These are phyloP conservation scores for Parazoanthus swiftii DNA, from an alignment of 92 coral and sea anemone genomes.

Conservation along the genomic window DNA sequence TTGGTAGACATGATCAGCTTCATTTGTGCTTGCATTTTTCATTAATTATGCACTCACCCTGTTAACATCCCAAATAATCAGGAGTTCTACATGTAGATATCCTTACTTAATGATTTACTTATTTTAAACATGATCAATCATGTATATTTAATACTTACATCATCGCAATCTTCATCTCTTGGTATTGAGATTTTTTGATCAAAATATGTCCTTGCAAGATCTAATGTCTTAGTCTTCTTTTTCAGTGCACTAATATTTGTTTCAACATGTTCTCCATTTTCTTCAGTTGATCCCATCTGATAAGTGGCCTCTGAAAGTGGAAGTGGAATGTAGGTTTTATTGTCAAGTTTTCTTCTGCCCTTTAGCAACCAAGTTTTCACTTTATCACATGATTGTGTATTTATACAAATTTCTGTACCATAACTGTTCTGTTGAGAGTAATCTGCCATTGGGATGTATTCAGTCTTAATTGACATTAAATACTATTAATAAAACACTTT, in stretches of 20 bases:
- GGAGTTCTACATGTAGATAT: no score
- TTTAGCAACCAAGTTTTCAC: background rate
- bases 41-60: no score
- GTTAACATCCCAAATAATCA: no score
- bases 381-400: background rate
- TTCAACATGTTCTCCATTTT: background rate
- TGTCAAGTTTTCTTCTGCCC: background rate
- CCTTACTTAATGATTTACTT: no score
- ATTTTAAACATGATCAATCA: no score
- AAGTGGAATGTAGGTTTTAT: background rate
- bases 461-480: conserved; percentile 24
- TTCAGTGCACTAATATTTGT: background rate
- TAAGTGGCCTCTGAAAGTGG: conserved; percentile 25
- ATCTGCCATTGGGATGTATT: conserved; percentile 34
- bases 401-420: conserved; percentile 19
- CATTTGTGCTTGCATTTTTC: no score
- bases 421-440: conserved; percentile 7
- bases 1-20: no score
- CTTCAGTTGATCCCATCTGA: conserved; percentile 11
- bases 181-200: conserved; percentile 88
- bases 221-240: background rate
- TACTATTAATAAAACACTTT: background rate
- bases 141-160: conserved; percentile 45
- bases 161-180: conserved; percentile 53
- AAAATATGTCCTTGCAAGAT: conserved; percentile 73